These are phyloP conservation scores for Herpailurus yagouaroundi DNA, from an alignment of 2,113 vertebrate genomes.

Conservation along the genomic window DNA sequence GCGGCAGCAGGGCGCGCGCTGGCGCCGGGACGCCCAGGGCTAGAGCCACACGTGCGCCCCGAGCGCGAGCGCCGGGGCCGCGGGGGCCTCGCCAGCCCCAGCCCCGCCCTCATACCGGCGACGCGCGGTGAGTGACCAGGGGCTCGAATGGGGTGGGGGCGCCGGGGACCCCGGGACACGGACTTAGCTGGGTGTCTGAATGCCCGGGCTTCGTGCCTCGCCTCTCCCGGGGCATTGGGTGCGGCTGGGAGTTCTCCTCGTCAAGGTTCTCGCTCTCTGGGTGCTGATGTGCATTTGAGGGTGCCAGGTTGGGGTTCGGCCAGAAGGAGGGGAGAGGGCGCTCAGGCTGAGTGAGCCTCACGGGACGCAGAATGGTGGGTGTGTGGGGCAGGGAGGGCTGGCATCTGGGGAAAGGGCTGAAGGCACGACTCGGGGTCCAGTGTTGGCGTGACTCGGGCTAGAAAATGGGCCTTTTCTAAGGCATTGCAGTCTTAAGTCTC, in stretches of 20 bases:
- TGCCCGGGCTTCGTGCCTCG: background rate
- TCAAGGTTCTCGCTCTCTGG: fast-evolving
- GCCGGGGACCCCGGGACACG: fast-evolving
- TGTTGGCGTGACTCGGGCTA: background rate
- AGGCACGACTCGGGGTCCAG: background rate
- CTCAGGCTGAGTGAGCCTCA: background rate
- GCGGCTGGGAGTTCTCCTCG: fast-evolving
- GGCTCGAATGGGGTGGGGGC: background rate
- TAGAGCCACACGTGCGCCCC: background rate
- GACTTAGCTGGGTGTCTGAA: background rate
- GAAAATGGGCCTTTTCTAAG: background rate
- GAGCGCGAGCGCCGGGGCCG: fast-evolving
- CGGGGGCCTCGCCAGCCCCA: fast-evolving
- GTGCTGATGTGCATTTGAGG: background rate
- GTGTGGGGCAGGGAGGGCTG: fast-evolving
- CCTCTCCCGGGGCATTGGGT: fast-evolving
- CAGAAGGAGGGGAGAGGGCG: no score
- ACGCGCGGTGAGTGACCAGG: background rate
- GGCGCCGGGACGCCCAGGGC: fast-evolving
- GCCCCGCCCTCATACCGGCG: fast-evolving
- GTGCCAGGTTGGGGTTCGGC: background rate
- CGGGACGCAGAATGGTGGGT: fast-evolving
- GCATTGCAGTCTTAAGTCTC: background rate
- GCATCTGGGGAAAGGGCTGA: background rate
- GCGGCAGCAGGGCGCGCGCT: background rate